These are phyloP conservation scores for human DNA, from an alignment of 2,113 vertebrate genomes.

Conservation along the genomic window GRCh38 chr13:99506001-99506500, in stretches of 20 bases:
- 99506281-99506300: neutral
- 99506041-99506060: conserved; percentile 21
- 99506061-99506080: conserved; percentile 26
- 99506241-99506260: conserved; percentile 5
- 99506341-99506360: neutral
- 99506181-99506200: neutral
- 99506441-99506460: neutral
- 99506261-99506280: conserved; percentile 31
- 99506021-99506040: neutral
- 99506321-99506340: neutral
- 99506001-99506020: neutral
- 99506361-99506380: conserved; percentile 28
- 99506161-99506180: conserved; percentile 23
- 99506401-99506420: neutral
- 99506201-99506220: neutral
- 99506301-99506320: neutral
- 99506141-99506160: conserved; percentile 15
- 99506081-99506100: conserved; percentile 5
- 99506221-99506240: neutral
- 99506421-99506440: conserved; percentile 4
- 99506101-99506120: conserved; percentile 56
- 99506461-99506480: neutral
- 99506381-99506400: conserved; percentile 19
- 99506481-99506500: neutral
- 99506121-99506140: conserved; percentile 46